Base-by-base conservation (phyloP, 2,888 invertebrate genomes). In the Drosophila melanocephala region DNA sequence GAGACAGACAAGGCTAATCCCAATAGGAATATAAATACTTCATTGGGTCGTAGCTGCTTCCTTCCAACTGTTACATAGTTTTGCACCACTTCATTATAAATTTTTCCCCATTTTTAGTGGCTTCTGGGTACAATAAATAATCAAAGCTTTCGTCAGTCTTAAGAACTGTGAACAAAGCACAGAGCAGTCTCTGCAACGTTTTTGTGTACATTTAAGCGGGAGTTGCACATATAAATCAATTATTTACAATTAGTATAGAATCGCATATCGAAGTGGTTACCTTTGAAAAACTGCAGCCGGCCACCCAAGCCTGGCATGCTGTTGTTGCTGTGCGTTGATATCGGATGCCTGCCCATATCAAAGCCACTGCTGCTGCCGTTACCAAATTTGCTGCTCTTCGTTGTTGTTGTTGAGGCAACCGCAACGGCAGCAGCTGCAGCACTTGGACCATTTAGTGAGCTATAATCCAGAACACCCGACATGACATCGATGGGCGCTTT, bases 201-300 rank as follows among this genome's bases (percentile, higher is more conserved):
- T 37, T 37, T 37, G 3, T 37, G 16, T 16, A 19, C 7, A 19
- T 37, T 37, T 12, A n/a, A 22, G 19, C 19, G 39, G 19, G 39
- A 39, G 19, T n/a, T 39, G 39, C 9, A 3, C n/a, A 19, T 39
- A n/a, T 39, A 39, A 39, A 39, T n/a, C 1, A n/a, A 9, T 39
- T n/a, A 39, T 39, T 22, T 12, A 44, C 12, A 22, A 22, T 44
- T 44, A 22, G 3, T 44, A 22, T 22, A 44, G 12, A 12, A 12
- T 44, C 37, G 37, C 16, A 16, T 16, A 37, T 37, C 16, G 3
- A 22, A n/a, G 44, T 19, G 19, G 19, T 37, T 57, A 58, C 94
- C 93, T 92, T 94, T 94, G 68, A 93, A 94, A 83, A 94, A 94
- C 87, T 94, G 93, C 79, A 94, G 89, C 66, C 94, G 91, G 71